Evolutionary conservation across 2,113 vertebrate genomes (phyloP).

Genomic region (Podocnemis expansa): DNA sequence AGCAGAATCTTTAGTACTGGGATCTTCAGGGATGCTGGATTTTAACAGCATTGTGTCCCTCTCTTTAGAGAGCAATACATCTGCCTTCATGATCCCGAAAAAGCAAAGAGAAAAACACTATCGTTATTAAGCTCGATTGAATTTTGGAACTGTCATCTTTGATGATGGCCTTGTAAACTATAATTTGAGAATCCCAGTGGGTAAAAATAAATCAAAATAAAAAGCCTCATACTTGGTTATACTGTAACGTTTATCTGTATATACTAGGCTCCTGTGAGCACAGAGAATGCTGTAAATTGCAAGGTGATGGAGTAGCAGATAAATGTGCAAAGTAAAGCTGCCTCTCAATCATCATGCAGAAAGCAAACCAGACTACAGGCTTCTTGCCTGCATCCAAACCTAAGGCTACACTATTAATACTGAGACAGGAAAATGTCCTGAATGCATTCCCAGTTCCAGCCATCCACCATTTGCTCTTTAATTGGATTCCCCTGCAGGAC

Average conservation of each 20-base stretch:
- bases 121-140: background rate
- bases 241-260: constrained; percentile 36
- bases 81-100: background rate
- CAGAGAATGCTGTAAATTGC: background rate
- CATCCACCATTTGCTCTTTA: background rate
- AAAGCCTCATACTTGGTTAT: background rate
- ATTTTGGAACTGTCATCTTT: background rate
- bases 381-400: background rate
- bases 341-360: constrained; percentile 14
- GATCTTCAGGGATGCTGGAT: background rate
- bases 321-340: background rate
- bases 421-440: background rate
- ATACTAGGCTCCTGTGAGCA: constrained; percentile 51
- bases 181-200: constrained; percentile 13
- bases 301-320: background rate
- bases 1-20: background rate
- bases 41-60: background rate
- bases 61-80: background rate
- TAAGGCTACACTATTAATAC: background rate
- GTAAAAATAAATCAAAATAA: constrained; percentile 13
- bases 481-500: constrained; percentile 7
- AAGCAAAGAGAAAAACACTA: constrained; percentile 7
- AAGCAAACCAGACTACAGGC: background rate
- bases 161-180: background rate
- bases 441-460: background rate